Percentiles rank a stretch among this genome's conserved stretches.
Evolutionary conservation across 64 coral and sea anemone genomes (phyloP).

Genomic region (Stichodactyla mertensii): DNA sequence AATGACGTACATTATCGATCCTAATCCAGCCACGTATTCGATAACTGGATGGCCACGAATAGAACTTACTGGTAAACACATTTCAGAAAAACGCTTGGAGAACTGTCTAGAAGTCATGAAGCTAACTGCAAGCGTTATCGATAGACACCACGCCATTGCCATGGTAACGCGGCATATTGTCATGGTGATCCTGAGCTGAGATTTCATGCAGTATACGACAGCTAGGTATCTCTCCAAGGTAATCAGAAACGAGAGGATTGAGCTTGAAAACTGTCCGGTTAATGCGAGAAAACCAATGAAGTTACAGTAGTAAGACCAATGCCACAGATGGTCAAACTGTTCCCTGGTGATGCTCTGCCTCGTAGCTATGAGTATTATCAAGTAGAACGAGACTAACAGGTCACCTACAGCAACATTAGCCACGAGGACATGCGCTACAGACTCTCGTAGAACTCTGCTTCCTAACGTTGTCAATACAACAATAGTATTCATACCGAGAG

Average conservation of each 20-base stretch:
- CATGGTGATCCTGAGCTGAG: background rate
- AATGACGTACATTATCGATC: background rate
- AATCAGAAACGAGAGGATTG: background rate
- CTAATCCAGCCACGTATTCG: background rate
- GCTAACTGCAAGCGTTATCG: background rate
- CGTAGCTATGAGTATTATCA: background rate
- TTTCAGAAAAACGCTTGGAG: too few relatives aligned
- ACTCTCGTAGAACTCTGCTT: background rate
- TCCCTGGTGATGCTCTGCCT: background rate
- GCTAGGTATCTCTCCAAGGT: constrained; percentile 2
- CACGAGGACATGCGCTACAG: background rate
- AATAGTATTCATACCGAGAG: background rate
- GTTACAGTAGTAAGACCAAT: background rate
- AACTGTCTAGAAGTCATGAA: background rate
- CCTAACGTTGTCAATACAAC: background rate
- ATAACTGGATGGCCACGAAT: background rate
- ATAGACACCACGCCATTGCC: background rate
- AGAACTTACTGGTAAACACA: background rate
- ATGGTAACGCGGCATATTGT: background rate
- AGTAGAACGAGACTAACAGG: background rate
- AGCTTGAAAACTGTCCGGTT: background rate
- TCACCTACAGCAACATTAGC: background rate
- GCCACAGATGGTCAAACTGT: background rate
- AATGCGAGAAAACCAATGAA: background rate
- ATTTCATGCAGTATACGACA: background rate